Percentiles rank a stretch among this genome's conserved stretches.
Evolutionary conservation across 2,113 vertebrate genomes (phyloP).

Genomic region (Bufo gargarizans): DNA sequence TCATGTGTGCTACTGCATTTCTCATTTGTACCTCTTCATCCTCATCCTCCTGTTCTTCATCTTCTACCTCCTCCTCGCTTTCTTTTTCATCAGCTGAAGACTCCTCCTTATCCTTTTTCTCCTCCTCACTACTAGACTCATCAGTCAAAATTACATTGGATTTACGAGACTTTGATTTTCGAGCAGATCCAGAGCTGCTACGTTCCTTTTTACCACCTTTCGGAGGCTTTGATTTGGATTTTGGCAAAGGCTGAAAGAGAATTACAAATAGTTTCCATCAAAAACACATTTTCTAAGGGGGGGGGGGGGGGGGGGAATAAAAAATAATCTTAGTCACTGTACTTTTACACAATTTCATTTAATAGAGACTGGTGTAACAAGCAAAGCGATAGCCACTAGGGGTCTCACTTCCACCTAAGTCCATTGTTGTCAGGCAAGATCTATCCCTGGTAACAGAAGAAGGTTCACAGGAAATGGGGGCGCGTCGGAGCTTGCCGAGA

Average conservation of each 20-base stretch:
- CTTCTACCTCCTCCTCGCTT: constrained; percentile 71
- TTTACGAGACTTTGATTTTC: constrained; percentile 82
- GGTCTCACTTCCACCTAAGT: too few relatives aligned
- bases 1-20: not conserved
- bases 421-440: too few relatives aligned
- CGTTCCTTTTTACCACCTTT: constrained; percentile 81
- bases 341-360: too few relatives aligned
- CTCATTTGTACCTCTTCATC: not conserved
- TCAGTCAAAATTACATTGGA: constrained; percentile 91
- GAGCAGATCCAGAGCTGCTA: constrained; percentile 74
- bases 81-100: constrained; percentile 74
- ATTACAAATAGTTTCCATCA: not conserved
- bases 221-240: constrained; percentile 76
- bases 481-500: too few relatives aligned
- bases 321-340: too few relatives aligned
- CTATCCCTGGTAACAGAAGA: too few relatives aligned
- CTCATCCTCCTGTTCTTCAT: constrained; percentile 76
- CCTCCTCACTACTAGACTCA: constrained; percentile 92
- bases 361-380: too few relatives aligned
- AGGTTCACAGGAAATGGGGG: too few relatives aligned
- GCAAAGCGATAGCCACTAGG: too few relatives aligned
- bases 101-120: constrained; percentile 77
- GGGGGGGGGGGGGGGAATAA: too few relatives aligned
- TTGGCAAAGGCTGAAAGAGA: constrained; percentile 70
- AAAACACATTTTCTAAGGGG: not conserved